Percentiles rank a stretch among this genome's conserved stretches.
phyloP scores from a whole-genome alignment of 2,113 vertebrate genomes.

The Mirounga angustirostris region DNA sequence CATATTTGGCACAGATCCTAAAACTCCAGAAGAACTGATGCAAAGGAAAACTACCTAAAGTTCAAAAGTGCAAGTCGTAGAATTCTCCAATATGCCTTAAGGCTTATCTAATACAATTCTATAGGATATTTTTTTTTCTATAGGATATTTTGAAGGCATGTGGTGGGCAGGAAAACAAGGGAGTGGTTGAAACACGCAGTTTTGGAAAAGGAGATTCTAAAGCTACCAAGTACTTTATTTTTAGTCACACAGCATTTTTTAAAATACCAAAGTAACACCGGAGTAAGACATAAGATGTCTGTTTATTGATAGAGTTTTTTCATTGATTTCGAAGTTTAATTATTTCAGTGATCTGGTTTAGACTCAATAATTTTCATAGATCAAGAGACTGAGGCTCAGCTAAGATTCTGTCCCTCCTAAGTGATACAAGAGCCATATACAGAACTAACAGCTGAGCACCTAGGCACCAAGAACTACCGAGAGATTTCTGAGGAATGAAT shows the following conservation, averaged over 20 bases:
- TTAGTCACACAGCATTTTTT: neutral
- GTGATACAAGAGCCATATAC: neutral
- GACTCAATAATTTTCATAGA: neutral
- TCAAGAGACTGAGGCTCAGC: neutral
- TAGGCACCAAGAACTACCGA: neutral
- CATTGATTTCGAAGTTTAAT: neutral
- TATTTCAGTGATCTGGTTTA: neutral
- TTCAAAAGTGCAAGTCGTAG: neutral
- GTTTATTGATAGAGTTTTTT: neutral
- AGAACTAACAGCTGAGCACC: neutral
- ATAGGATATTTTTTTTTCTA: neutral
- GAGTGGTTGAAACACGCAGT: neutral
- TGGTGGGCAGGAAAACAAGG: neutral
- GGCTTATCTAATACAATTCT: neutral
- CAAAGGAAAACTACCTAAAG: neutral
- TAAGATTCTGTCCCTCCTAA: neutral
- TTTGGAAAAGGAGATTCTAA: neutral
- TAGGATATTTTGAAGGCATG: neutral
- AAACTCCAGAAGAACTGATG: neutral
- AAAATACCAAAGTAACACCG: neutral
- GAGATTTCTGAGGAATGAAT: neutral
- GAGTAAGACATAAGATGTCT: neutral
- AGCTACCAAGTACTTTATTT: neutral
- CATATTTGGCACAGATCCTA: neutral
- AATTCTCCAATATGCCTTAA: neutral